Evolutionary conservation across 2,113 vertebrate species (phyloP).

Genomic region (Hydropotes inermis): DNA sequence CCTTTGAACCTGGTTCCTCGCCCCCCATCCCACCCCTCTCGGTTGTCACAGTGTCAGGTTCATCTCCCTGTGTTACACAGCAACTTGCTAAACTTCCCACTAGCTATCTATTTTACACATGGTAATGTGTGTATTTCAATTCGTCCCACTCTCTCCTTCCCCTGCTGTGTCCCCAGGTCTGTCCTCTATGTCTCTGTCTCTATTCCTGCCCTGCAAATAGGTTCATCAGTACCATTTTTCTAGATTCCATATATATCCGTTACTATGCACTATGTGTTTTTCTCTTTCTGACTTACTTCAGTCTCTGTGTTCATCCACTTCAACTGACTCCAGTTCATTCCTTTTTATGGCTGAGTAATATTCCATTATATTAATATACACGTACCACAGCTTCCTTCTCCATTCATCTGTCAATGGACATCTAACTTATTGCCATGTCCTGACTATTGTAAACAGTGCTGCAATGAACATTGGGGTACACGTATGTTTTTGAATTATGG

Average conservation of each 20-base stretch:
- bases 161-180: not conserved
- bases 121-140: not conserved
- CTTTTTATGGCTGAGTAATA: not conserved
- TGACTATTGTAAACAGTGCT: not conserved
- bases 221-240: not conserved
- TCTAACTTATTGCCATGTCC: not conserved
- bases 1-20: not conserved
- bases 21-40: not conserved
- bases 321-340: not conserved
- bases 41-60: not conserved
- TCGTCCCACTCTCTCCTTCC: not conserved
- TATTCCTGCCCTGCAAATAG: not conserved
- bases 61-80: not conserved
- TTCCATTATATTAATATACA: not conserved
- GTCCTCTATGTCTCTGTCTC: not conserved
- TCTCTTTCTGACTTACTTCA: not conserved
- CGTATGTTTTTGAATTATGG: not conserved
- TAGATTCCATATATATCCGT: not conserved
- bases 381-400: not conserved
- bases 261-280: not conserved
- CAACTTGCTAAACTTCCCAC: not conserved
- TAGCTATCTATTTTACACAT: not conserved
- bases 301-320: not conserved
- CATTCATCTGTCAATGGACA: not conserved
- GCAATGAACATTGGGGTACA: not conserved